Evolutionary conservation across 2,888 invertebrate genomes (phyloP).

Genomic region (Cerceris ruficornis): DNA sequence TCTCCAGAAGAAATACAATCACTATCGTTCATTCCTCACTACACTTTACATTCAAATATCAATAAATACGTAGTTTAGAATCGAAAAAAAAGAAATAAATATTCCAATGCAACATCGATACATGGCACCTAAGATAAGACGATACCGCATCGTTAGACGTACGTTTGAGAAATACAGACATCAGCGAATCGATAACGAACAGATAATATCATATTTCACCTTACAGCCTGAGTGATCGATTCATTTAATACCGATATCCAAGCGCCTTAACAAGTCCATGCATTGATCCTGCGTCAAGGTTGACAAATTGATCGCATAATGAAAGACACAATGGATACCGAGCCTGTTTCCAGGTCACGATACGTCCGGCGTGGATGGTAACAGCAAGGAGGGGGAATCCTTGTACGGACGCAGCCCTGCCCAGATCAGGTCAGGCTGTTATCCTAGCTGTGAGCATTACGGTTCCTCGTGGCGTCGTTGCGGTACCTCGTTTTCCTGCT

Average conservation of each 20-base stretch:
- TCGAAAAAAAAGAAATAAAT: too few relatives aligned
- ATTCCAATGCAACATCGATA: too few relatives aligned
- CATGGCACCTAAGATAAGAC: too few relatives aligned
- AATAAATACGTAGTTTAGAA: too few relatives aligned
- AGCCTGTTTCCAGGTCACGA: constrained; percentile 89
- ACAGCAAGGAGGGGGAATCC: constrained; percentile 89
- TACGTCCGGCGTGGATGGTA: constrained; percentile 94
- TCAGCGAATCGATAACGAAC: neutral
- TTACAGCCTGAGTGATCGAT: neutral
- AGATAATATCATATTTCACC: neutral
- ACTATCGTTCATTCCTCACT: too few relatives aligned
- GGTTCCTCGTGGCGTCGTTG: constrained; percentile 81
- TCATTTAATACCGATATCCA: neutral
- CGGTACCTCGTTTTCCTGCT: constrained; percentile 82
- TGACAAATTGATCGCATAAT: constrained; percentile 50
- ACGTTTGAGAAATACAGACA: too few relatives aligned
- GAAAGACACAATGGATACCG: constrained; percentile 52
- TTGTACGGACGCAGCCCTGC: constrained; percentile 85
- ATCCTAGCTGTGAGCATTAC: constrained; percentile 90
- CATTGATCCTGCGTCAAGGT: constrained; percentile 52
- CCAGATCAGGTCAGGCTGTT: constrained; percentile 89
- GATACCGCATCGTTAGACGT: too few relatives aligned
- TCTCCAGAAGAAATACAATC: too few relatives aligned
- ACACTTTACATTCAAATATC: too few relatives aligned
- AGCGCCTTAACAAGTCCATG: neutral